These are phyloP conservation scores for Pomacea maculata DNA, from an alignment of 1,140 invertebrate species.

Conservation along the genomic window DNA sequence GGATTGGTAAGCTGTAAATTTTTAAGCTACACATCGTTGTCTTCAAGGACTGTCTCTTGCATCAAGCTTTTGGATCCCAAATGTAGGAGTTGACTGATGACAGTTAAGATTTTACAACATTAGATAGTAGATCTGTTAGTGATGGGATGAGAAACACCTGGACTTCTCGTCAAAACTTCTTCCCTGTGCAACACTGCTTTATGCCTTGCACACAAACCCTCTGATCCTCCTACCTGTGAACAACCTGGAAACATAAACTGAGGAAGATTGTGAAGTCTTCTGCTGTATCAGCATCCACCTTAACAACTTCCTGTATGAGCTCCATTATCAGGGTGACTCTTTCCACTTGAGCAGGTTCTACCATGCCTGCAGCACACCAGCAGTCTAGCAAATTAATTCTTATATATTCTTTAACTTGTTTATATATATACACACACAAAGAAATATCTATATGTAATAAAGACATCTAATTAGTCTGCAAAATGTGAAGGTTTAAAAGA, in stretches of 20 bases:
- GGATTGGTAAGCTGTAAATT: too few species aligned
- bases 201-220: too few species aligned
- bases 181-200: too few species aligned
- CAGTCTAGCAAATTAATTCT: background rate
- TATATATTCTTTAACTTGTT: background rate
- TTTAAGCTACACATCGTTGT: too few species aligned
- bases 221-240: conserved; percentile 45
- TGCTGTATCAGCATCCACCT: conserved; percentile 36
- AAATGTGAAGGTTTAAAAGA: too few species aligned
- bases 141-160: too few species aligned
- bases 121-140: too few species aligned
- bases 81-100: too few species aligned
- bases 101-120: too few species aligned
- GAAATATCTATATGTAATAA: background rate
- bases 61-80: too few species aligned
- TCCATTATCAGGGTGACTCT: conserved; percentile 45
- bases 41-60: too few species aligned
- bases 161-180: too few species aligned
- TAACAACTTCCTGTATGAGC: conserved; percentile 52
- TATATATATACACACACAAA: background rate
- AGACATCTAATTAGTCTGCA: background rate
- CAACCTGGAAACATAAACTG: conserved; percentile 44
- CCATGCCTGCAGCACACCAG: conserved; percentile 45
- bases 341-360: conserved; percentile 39
- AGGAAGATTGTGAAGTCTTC: conserved; percentile 49